phyloP scores from a whole-genome alignment of 2,113 vertebrate species.

The Dicrurus megarhynchus region DNA sequence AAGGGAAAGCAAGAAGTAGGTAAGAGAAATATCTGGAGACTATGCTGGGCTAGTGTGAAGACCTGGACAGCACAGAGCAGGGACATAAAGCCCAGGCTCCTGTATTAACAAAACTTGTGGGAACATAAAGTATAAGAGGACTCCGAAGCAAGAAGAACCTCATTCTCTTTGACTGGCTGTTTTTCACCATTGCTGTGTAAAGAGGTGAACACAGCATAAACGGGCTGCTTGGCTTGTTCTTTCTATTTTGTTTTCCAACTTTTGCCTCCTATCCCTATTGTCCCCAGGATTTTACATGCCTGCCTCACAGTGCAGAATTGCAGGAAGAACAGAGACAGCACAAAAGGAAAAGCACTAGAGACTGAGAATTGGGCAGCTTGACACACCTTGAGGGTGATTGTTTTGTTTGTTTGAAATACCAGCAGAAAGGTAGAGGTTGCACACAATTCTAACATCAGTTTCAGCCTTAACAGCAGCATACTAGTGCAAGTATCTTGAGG shows the following conservation, averaged over 20 bases:
- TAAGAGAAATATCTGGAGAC: background rate
- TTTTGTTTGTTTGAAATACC: background rate
- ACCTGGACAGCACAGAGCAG: background rate
- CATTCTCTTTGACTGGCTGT: background rate
- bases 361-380: background rate
- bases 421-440: background rate
- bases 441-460: background rate
- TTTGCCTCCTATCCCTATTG: background rate
- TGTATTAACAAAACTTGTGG: background rate
- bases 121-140: background rate
- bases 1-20: background rate
- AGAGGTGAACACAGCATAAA: background rate
- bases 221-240: background rate
- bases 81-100: background rate
- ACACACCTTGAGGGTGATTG: background rate
- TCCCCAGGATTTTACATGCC: background rate
- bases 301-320: background rate
- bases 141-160: background rate
- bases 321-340: background rate
- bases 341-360: background rate
- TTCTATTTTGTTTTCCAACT: background rate
- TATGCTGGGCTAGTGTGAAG: fast-evolving
- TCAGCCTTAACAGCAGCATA: background rate
- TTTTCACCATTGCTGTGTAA: background rate
- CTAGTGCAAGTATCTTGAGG: background rate